These are phyloP conservation scores for Drepana falcataria DNA, from an alignment of 2,888 invertebrate species.

Conservation along the genomic window DNA sequence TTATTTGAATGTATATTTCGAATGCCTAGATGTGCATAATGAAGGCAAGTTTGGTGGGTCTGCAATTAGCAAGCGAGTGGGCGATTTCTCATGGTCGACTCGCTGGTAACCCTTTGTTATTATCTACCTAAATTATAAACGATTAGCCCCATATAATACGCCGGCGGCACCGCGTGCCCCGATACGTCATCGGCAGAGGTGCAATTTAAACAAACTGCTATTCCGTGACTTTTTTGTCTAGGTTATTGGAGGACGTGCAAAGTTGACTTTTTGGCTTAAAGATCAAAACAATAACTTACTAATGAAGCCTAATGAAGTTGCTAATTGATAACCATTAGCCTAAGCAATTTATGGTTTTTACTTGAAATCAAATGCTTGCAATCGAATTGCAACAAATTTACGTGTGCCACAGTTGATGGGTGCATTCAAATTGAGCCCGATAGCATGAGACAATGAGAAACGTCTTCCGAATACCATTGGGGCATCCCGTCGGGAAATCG, in stretches of 20 bases:
- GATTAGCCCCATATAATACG: constrained; percentile 39
- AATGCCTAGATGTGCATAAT: constrained; percentile 18
- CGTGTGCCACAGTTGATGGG: constrained; percentile 3
- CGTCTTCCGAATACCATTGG: constrained; percentile 45
- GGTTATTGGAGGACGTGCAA: constrained; percentile 36
- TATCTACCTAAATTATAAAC: constrained; percentile 55
- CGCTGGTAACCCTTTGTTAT: constrained; percentile 43
- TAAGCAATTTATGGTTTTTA: background rate
- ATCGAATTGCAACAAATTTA: background rate
- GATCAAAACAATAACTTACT: constrained; percentile 9
- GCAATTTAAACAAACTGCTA: constrained; percentile 35
- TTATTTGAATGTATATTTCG: background rate
- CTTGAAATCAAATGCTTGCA: background rate
- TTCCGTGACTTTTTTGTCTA: constrained; percentile 33
- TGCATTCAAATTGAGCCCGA: background rate
- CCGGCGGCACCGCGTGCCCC: constrained; percentile 39
- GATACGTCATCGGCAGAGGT: constrained; percentile 38
- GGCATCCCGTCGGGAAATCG: constrained; percentile 47
- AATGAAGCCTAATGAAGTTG: background rate
- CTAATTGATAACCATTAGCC: background rate
- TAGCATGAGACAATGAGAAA: constrained; percentile 28
- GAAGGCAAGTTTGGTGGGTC: constrained; percentile 23
- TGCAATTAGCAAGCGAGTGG: constrained; percentile 38
- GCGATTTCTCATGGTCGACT: constrained; percentile 30
- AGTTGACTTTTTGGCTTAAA: constrained; percentile 13